phyloP scores from a whole-genome alignment of 1,140 invertebrate genomes.

The Metaphire vulgaris region DNA sequence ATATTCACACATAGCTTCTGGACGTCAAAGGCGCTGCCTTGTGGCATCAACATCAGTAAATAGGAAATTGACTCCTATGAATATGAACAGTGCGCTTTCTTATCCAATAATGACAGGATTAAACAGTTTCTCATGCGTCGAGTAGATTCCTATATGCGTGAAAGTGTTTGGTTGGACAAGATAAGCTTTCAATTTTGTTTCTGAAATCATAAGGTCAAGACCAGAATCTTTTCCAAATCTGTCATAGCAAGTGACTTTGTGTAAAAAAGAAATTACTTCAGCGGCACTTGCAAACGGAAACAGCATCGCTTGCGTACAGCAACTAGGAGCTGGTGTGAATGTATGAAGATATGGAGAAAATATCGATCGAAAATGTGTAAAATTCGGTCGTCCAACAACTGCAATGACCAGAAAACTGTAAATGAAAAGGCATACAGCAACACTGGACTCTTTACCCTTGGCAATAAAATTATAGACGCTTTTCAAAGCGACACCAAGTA shows the following conservation, averaged over 20 bases:
- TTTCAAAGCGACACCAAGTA: no score
- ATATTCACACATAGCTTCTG: no score
- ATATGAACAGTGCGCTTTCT: no score
- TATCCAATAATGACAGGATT: slow-evolving; percentile 36
- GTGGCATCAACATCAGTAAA: no score
- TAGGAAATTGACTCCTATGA: no score
- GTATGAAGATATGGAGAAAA: slow-evolving; percentile 35
- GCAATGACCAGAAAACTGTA: slow-evolving; percentile 34
- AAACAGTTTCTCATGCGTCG: slow-evolving; percentile 33
- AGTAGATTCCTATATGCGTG: slow-evolving; percentile 40
- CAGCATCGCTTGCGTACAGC: slow-evolving; percentile 41
- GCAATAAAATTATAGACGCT: no score
- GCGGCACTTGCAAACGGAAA: slow-evolving; percentile 34
- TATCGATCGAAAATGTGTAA: slow-evolving; percentile 35
- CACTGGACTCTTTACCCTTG: slow-evolving; percentile 31
- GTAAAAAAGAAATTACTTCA: slow-evolving; percentile 30
- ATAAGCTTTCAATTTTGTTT: slow-evolving; percentile 28
- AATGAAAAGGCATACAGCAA: slow-evolving; percentile 29
- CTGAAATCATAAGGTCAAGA: slow-evolving; percentile 34
- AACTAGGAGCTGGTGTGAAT: slow-evolving; percentile 37
- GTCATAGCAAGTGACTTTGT: slow-evolving; percentile 31
- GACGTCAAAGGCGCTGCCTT: no score
- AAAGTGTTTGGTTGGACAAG: slow-evolving; percentile 39
- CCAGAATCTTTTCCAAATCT: slow-evolving; percentile 36
- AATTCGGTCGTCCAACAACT: slow-evolving; percentile 35